A percentile compares a stretch with the other conserved stretches of the same genome.
phyloP scores from a whole-genome alignment of 2,888 invertebrate genomes.

The Troides oblongomaculatus region DNA sequence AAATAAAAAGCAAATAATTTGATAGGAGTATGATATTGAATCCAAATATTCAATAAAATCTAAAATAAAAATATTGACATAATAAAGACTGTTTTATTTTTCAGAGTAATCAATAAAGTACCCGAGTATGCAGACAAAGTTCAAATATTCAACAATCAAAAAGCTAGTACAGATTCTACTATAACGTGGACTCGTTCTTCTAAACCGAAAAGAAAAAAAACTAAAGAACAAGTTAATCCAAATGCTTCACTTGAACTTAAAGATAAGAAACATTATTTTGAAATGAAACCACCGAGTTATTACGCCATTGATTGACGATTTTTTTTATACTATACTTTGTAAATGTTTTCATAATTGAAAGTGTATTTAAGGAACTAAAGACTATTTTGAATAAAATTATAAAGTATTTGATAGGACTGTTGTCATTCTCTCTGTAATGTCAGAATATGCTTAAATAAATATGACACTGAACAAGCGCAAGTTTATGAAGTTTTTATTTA shows the following conservation, averaged over 20 bases:
- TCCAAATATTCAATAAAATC: background rate
- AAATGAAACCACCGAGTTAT: conserved; percentile 35
- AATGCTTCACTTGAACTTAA: conserved; percentile 30
- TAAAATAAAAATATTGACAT: background rate
- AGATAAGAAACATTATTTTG: conserved; percentile 27
- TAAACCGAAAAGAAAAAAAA: conserved; percentile 46
- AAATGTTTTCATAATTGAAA: background rate
- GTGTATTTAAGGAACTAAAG: background rate
- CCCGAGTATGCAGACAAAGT: conserved; percentile 23
- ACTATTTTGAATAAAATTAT: background rate
- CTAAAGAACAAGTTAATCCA: conserved; percentile 21
- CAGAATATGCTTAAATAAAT: conserved; percentile 12
- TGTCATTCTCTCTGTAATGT: conserved; percentile 3
- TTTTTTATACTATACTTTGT: background rate
- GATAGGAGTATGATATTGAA: background rate
- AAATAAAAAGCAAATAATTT: background rate
- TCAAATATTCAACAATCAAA: conserved; percentile 22
- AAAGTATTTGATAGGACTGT: background rate
- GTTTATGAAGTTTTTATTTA: conserved; percentile 7
- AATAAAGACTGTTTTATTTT: conserved; percentile 16
- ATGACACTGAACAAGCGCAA: conserved; percentile 13
- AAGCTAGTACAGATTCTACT: conserved; percentile 47
- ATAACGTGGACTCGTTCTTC: conserved; percentile 62
- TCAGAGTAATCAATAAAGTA: conserved; percentile 36
- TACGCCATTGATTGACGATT: conserved; percentile 33